Evolutionary conservation across 2,888 invertebrate genomes (phyloP).

Genomic region (Dorcus hopei): DNA sequence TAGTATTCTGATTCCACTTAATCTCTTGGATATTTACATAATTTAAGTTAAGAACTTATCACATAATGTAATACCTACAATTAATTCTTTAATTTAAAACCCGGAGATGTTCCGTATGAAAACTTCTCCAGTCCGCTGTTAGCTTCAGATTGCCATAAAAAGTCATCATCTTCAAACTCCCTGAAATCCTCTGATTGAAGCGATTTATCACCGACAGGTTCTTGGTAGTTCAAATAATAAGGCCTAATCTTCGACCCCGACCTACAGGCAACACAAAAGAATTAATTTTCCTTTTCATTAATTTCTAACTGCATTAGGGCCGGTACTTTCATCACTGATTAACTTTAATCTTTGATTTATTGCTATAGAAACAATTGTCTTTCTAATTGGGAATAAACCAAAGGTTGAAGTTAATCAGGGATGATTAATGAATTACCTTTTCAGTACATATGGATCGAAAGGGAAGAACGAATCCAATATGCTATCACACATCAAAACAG

Average conservation of each 20-base stretch:
- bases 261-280: constrained; percentile 28
- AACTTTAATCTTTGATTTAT: too few relatives aligned
- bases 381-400: too few relatives aligned
- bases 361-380: too few relatives aligned
- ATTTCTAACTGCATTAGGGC: too few relatives aligned
- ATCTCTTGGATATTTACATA: not conserved
- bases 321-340: too few relatives aligned
- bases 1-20: too few relatives aligned
- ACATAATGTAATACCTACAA: constrained; percentile 5
- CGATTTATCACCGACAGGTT: constrained; percentile 30
- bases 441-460: constrained; percentile 82
- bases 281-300: too few relatives aligned
- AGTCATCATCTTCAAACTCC: constrained; percentile 24
- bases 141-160: constrained; percentile 17
- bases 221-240: constrained; percentile 53
- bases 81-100: constrained; percentile 44
- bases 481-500: constrained; percentile 42
- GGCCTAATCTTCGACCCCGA: constrained; percentile 49
- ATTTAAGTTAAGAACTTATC: not conserved
- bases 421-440: constrained; percentile 51
- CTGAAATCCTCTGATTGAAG: constrained; percentile 6
- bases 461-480: constrained; percentile 73
- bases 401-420: too few relatives aligned
- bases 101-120: constrained; percentile 50
- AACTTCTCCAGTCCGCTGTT: constrained; percentile 34